Percentiles rank a stretch among this genome's conserved stretches.
These are phyloP conservation scores for Patella vulgata DNA, from an alignment of 1,140 invertebrate genomes.

Conservation along the genomic window DNA sequence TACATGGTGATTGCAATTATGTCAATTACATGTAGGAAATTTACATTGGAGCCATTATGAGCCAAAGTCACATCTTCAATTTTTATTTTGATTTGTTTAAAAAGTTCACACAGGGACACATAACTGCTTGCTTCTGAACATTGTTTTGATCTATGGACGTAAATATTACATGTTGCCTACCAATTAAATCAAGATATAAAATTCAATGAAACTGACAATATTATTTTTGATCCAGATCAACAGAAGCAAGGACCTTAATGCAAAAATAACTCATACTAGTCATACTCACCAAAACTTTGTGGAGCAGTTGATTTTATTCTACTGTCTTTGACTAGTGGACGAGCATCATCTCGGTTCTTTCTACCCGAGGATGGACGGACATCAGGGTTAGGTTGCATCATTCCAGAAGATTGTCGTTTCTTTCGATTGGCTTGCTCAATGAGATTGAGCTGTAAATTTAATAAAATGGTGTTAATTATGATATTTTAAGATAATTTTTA, in stretches of 20 bases:
- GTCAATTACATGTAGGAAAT: too few relatives aligned
- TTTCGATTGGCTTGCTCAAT: conserved; percentile 29
- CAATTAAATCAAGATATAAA: neutral
- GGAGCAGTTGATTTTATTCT: conserved; percentile 17
- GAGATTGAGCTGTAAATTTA: conserved; percentile 22
- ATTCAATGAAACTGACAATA: too few relatives aligned
- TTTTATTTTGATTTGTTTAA: neutral
- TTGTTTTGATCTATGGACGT: neutral
- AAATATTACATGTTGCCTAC: neutral
- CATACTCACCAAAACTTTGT: conserved; percentile 31
- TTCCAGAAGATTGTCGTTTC: conserved; percentile 28
- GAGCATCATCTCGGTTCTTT: conserved; percentile 34
- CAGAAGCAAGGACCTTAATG: neutral
- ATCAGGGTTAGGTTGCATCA: conserved; percentile 40
- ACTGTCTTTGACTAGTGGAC: conserved; percentile 33
- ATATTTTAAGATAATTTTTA: neutral
- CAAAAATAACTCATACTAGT: neutral
- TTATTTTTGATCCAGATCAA: neutral
- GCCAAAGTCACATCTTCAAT: too few relatives aligned
- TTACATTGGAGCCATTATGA: too few relatives aligned
- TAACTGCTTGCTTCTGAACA: neutral
- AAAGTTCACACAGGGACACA: neutral
- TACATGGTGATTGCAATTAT: too few relatives aligned
- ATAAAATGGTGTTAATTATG: neutral
- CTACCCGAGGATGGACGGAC: conserved; percentile 36